Evolutionary conservation across 2,797 vertebrate species (phyloP).

Genomic region (Amniataba percoides): DNA sequence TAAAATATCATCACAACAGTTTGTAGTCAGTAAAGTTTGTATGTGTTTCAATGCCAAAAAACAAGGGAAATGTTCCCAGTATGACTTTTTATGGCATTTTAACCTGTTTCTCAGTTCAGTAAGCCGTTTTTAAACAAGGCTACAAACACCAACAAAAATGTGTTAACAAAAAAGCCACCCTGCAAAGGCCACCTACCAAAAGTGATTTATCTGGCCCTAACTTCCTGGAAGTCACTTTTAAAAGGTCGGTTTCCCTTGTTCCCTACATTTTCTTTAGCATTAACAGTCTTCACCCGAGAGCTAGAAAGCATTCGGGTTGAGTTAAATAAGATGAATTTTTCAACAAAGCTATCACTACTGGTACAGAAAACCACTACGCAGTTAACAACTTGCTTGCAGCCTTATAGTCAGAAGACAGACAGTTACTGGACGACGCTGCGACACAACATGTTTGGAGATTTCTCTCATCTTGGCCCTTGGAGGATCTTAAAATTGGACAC

Average conservation of each 20-base stretch:
- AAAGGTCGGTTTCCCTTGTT: not conserved
- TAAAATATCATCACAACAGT: no score
- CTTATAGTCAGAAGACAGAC: not conserved
- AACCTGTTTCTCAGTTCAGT: no score
- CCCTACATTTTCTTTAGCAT: not conserved
- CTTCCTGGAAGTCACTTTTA: not conserved
- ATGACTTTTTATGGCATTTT: no score
- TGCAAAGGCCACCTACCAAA: no score
- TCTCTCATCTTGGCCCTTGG: not conserved
- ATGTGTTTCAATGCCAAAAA: no score
- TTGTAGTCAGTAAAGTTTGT: no score
- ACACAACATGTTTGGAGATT: not conserved
- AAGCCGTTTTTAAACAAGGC: no score
- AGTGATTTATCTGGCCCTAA: no score
- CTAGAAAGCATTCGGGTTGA: not conserved
- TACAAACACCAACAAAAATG: no score
- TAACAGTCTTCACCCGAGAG: not conserved
- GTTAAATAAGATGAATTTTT: not conserved
- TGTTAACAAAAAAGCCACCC: no score
- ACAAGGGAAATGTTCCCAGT: no score
- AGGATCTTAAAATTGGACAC: not conserved
- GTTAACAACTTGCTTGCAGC: not conserved
- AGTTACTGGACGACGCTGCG: not conserved
- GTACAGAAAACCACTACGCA: not conserved
- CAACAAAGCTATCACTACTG: no score